Percentiles rank a stretch among this genome's conserved stretches.
phyloP scores from a whole-genome alignment of 2,797 vertebrate genomes.

The Dermochelys coriacea region DNA sequence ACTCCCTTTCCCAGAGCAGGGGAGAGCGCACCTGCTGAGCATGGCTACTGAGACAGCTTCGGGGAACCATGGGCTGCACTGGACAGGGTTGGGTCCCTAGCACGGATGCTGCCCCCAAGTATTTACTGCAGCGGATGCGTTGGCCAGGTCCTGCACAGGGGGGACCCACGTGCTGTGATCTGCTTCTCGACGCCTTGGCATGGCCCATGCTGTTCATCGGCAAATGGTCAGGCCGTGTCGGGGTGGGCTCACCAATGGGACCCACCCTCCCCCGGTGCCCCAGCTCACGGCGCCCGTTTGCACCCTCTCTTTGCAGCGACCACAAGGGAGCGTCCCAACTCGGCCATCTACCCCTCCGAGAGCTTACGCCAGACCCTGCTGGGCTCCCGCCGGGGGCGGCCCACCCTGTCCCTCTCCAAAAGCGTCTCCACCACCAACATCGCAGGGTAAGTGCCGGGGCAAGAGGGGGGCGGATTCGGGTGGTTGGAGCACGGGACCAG shows the following conservation, averaged over 20 bases:
- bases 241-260: too few species aligned
- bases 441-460: constrained; percentile 83
- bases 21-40: neutral
- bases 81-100: neutral
- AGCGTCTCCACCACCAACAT: constrained; percentile 96
- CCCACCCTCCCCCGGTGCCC: neutral
- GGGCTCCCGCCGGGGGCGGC: constrained; percentile 87
- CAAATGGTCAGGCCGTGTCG: accelerated
- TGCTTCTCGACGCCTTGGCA: too few species aligned
- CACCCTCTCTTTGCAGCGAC: constrained; percentile 73
- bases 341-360: constrained; percentile 92
- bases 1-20: neutral
- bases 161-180: neutral
- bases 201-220: too few species aligned
- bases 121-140: too few species aligned
- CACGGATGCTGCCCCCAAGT: neutral
- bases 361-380: constrained; percentile 90
- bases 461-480: neutral
- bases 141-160: too few species aligned
- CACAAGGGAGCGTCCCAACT: constrained; percentile 89
- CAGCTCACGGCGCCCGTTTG: neutral
- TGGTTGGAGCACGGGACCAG: neutral
- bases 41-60: neutral
- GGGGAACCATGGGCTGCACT: neutral
- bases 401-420: constrained; percentile 90